Evolutionary conservation across 2,113 vertebrate species (phyloP).

Genomic region (Podiceps cristatus): DNA sequence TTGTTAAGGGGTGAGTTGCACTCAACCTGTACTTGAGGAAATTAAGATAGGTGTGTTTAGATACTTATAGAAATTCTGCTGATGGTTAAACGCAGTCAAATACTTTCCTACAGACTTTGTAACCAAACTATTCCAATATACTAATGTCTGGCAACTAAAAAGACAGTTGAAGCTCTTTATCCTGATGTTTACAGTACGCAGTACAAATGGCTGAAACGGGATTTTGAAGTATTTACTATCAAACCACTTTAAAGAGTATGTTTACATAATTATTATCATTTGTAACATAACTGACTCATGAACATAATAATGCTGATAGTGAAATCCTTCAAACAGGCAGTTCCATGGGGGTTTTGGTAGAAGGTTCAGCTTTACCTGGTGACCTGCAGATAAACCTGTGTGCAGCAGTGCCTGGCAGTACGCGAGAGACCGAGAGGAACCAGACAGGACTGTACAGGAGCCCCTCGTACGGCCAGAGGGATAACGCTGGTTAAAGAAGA

Average conservation of each 20-base stretch:
- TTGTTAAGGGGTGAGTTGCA: background rate
- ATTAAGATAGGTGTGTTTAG: background rate
- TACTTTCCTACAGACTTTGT: background rate
- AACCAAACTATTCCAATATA: background rate
- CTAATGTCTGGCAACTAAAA: background rate
- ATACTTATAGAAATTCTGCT: background rate
- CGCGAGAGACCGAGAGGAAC: accelerated
- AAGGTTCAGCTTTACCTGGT: background rate
- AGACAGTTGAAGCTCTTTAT: background rate
- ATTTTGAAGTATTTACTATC: slow-evolving; percentile 51
- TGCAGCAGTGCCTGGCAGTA: background rate
- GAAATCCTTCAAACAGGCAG: background rate
- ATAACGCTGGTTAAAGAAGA: background rate
- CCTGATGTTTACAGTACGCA: slow-evolving; percentile 51
- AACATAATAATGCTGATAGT: background rate
- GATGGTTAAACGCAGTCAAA: background rate
- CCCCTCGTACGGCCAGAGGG: background rate
- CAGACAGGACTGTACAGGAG: background rate
- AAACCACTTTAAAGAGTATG: slow-evolving; percentile 17
- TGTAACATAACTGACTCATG: accelerated
- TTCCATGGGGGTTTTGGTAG: background rate
- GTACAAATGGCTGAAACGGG: background rate
- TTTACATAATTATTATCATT: background rate
- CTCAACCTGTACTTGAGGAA: background rate
- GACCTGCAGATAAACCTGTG: background rate